Evolutionary conservation across 1,140 invertebrate genomes (phyloP).

Genomic region (Papilio glaucus): DNA sequence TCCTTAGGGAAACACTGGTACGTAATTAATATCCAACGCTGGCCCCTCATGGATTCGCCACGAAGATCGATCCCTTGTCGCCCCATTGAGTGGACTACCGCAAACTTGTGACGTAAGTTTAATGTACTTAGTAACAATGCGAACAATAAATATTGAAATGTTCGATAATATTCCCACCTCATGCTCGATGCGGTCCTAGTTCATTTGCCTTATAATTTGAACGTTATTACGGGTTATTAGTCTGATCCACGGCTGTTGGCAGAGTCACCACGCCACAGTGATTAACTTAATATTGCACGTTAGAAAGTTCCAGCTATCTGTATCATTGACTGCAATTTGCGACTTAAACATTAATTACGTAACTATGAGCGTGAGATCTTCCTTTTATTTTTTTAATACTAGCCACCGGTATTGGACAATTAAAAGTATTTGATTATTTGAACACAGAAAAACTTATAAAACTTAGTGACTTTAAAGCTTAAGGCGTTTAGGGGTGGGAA

Average conservation of each 20-base stretch:
- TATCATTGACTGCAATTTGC: conserved; percentile 11
- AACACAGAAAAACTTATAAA: too few relatives aligned
- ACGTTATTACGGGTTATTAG: conserved; percentile 8
- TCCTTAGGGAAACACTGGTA: too few relatives aligned
- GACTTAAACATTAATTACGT: conserved; percentile 4
- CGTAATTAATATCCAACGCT: too few relatives aligned
- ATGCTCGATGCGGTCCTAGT: neutral
- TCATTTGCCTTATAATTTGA: neutral
- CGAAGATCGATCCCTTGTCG: too few relatives aligned
- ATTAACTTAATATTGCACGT: conserved; percentile 16
- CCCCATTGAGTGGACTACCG: too few relatives aligned
- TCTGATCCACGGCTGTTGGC: neutral
- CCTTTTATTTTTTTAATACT: neutral
- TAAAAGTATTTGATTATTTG: too few relatives aligned
- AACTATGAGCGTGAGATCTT: conserved; percentile 19
- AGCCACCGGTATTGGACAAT: neutral
- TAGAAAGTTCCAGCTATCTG: conserved; percentile 1
- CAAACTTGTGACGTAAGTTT: too few relatives aligned
- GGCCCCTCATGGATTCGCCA: too few relatives aligned
- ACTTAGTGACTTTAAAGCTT: too few relatives aligned
- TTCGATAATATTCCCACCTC: neutral
- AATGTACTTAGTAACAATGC: too few relatives aligned
- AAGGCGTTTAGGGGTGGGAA: too few relatives aligned
- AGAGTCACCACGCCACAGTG: neutral
- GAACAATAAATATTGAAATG: too few relatives aligned